These are phyloP conservation scores for Augochlorella aurata DNA, from an alignment of 2,888 invertebrate species.

Conservation along the genomic window DNA sequence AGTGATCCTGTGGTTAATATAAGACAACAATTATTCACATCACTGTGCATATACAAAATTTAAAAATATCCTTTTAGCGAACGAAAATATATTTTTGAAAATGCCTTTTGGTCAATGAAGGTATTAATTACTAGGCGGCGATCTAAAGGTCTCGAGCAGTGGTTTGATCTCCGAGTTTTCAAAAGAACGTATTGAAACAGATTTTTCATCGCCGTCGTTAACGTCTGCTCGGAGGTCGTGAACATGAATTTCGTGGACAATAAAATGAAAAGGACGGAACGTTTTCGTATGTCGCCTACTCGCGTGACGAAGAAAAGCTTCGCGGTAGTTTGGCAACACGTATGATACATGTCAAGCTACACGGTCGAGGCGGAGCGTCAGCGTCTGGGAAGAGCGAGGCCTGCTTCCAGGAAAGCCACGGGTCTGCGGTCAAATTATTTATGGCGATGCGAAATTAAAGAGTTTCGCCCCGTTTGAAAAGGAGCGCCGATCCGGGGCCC, in stretches of 20 bases:
- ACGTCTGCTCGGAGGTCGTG: background rate
- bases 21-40: too few species aligned
- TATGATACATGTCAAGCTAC: constrained; percentile 55
- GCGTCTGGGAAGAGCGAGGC: constrained; percentile 61
- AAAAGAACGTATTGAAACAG: background rate
- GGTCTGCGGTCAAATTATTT: constrained; percentile 81
- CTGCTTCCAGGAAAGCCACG: constrained; percentile 77
- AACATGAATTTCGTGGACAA: background rate
- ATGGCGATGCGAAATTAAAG: constrained; percentile 81
- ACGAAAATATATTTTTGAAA: too few species aligned
- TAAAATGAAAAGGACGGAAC: background rate
- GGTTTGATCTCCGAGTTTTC: background rate
- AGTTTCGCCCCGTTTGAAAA: constrained; percentile 77
- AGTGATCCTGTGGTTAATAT: too few species aligned
- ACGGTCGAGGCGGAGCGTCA: constrained; percentile 51
- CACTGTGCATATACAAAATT: too few species aligned
- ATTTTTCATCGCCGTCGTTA: background rate
- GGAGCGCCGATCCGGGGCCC: constrained; percentile 72
- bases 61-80: too few species aligned
- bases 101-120: too few species aligned
- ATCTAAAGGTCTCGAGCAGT: too few species aligned
- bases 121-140: too few species aligned
- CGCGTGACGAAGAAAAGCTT: constrained; percentile 27
- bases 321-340: constrained; percentile 40
- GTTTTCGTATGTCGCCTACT: constrained; percentile 12